Evolutionary conservation across 2,113 vertebrate species (phyloP).

Genomic region (Rallus limicola): DNA sequence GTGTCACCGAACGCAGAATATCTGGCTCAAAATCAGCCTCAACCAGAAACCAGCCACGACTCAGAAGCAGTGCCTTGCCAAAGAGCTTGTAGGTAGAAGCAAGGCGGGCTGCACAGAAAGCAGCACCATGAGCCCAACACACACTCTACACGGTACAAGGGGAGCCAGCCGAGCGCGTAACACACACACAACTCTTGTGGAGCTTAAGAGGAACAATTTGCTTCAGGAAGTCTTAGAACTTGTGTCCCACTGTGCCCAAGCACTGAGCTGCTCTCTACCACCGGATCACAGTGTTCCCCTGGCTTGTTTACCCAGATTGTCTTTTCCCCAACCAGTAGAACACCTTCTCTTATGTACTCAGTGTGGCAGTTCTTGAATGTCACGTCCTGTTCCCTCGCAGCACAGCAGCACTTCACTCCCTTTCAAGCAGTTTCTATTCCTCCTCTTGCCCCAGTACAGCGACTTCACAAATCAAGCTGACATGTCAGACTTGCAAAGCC

Average conservation of each 20-base stretch:
- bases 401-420: background rate
- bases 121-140: background rate
- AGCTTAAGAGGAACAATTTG: background rate
- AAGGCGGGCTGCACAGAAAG: background rate
- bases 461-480: background rate
- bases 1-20: background rate
- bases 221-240: background rate
- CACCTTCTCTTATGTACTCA: background rate
- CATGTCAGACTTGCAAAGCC: background rate
- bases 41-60: background rate
- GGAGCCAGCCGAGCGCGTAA: background rate
- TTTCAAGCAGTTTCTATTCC: background rate
- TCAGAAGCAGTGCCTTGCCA: background rate
- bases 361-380: background rate
- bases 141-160: background rate
- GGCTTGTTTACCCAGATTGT: background rate
- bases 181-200: background rate
- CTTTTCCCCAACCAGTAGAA: background rate
- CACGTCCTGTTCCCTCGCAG: background rate
- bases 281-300: background rate
- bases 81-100: background rate
- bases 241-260: background rate
- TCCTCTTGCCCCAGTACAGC: background rate
- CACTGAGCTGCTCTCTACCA: background rate
- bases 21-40: background rate